Evolutionary conservation across 2,113 vertebrate species (phyloP).

Genomic region (Caretta caretta): DNA sequence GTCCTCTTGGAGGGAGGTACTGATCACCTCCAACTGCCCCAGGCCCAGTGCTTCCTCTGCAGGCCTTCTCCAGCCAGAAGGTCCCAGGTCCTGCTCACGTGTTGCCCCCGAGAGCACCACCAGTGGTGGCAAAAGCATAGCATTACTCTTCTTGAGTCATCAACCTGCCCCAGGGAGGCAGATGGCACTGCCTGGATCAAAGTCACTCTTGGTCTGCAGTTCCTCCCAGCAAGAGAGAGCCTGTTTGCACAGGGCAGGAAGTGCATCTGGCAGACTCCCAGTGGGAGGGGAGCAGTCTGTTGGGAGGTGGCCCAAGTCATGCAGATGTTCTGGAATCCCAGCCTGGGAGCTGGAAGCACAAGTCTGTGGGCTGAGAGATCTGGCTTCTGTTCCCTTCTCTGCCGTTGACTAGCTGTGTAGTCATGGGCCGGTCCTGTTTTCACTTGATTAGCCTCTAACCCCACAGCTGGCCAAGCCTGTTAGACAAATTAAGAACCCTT

Average conservation of each 20-base stretch:
- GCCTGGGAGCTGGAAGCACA: background rate
- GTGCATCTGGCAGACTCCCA: rapidly evolving
- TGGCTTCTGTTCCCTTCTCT: background rate
- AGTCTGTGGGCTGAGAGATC: no score
- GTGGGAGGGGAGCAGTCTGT: background rate
- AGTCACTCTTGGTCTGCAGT: no score
- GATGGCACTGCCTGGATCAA: no score
- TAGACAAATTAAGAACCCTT: no score
- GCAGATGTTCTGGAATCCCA: background rate
- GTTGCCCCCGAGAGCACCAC: background rate
- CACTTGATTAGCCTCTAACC: background rate
- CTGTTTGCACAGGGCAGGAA: background rate
- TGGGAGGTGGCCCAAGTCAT: background rate
- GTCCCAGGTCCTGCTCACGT: rapidly evolving
- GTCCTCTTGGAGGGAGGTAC: background rate
- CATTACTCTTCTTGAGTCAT: no score
- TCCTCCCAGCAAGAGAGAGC: no score
- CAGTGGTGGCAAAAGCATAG: no score
- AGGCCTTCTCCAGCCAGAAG: rapidly evolving
- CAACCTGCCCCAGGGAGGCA: no score
- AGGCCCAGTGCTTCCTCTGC: background rate
- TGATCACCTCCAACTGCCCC: background rate
- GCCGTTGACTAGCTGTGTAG: background rate
- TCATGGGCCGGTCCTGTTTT: rapidly evolving
- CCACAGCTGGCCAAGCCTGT: no score